Evolutionary conservation across 2,797 vertebrate species (phyloP).

Genomic region (Clarias pachynema): DNA sequence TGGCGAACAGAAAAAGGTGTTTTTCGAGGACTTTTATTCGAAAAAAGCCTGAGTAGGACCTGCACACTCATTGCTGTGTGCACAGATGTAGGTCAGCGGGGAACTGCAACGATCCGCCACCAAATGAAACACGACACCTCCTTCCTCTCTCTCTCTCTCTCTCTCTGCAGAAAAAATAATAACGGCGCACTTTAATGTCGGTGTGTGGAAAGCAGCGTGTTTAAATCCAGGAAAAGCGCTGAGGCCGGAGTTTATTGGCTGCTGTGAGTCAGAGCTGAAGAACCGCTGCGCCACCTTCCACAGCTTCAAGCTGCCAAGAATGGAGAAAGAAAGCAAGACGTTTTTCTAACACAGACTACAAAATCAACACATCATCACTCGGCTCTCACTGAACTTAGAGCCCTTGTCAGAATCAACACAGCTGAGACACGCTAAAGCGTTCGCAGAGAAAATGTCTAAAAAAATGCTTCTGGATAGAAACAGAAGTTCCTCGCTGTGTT

Average conservation of each 20-base stretch:
- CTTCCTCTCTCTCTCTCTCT: not conserved
- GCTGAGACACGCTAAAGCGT: slow-evolving; percentile 10
- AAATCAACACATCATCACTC: slow-evolving; percentile 36
- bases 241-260: slow-evolving; percentile 48
- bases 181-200: slow-evolving; percentile 36
- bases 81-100: slow-evolving; percentile 50
- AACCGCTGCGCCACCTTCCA: slow-evolving; percentile 31
- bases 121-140: slow-evolving; percentile 50
- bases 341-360: slow-evolving; percentile 13
- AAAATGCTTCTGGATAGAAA: slow-evolving; percentile 7
- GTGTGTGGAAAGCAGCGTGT: slow-evolving; percentile 40
- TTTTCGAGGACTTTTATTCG: slow-evolving; percentile 13
- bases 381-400: slow-evolving; percentile 35
- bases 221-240: slow-evolving; percentile 48
- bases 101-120: slow-evolving; percentile 33
- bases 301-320: slow-evolving; percentile 21
- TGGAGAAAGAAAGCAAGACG: slow-evolving; percentile 13
- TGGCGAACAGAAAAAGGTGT: not conserved
- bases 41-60: slow-evolving; percentile 20
- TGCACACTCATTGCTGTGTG: slow-evolving; percentile 25
- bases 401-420: slow-evolving; percentile 14
- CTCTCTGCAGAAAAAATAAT: slow-evolving; percentile 20
- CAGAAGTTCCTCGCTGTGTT: slow-evolving; percentile 44
- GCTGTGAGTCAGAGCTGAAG: slow-evolving; percentile 50
- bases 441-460: not conserved